phyloP scores from a whole-genome alignment of 2,888 invertebrate species.

The Chromoteleia sp. region DNA sequence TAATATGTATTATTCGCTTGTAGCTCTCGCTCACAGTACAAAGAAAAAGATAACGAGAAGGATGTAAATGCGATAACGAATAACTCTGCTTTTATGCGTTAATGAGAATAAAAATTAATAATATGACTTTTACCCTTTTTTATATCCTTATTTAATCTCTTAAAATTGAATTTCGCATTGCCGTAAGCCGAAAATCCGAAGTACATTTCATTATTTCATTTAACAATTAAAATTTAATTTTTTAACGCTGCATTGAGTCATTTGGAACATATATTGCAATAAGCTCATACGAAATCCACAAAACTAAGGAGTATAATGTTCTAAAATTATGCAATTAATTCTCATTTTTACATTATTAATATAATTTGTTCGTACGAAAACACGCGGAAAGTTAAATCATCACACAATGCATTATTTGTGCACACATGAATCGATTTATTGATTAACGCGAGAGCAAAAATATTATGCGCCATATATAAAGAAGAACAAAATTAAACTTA shows the following conservation, averaged over 20 bases:
- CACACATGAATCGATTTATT: slow-evolving; percentile 57
- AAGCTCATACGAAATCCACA: slow-evolving; percentile 32
- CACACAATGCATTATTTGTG: slow-evolving; percentile 45
- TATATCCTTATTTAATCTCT: neutral
- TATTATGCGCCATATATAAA: slow-evolving; percentile 15
- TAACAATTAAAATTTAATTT: slow-evolving; percentile 47
- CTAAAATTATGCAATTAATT: slow-evolving; percentile 34
- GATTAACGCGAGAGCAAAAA: slow-evolving; percentile 52
- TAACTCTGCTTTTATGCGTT: neutral
- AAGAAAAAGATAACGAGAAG: slow-evolving; percentile 15
- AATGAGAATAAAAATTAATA: slow-evolving; percentile 2
- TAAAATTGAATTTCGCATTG: slow-evolving; percentile 2
- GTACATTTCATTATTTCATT: slow-evolving; percentile 8
- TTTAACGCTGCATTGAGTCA: slow-evolving; percentile 40
- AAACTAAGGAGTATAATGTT: slow-evolving; percentile 32
- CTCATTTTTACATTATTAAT: slow-evolving; percentile 10
- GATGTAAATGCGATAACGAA: slow-evolving; percentile 13
- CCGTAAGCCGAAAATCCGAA: neutral
- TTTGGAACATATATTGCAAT: slow-evolving; percentile 55
- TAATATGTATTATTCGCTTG: slow-evolving; percentile 20
- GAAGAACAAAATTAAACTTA: slow-evolving; percentile 23
- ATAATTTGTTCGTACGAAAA: slow-evolving; percentile 43
- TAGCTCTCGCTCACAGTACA: neutral
- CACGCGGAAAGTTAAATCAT: slow-evolving; percentile 32
- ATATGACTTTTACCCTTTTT: neutral